Conservation (phyloP, 2,113 vertebrate genomes). For the Gambusia affinis region DNA sequence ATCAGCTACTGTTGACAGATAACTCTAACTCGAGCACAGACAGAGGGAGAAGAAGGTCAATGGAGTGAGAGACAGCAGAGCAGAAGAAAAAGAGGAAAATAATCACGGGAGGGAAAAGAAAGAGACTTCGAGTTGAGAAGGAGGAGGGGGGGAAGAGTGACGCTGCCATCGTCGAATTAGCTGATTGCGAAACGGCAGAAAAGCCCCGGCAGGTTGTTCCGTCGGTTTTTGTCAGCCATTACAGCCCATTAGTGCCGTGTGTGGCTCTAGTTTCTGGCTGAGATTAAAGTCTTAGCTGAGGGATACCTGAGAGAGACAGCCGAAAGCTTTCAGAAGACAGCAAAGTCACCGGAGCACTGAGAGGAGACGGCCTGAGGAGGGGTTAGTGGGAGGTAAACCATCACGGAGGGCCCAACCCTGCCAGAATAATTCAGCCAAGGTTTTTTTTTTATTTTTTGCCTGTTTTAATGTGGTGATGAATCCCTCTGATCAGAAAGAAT, state of each 20-base stretch:
- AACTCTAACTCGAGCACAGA: constrained; percentile 32
- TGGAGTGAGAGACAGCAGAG: constrained; percentile 6
- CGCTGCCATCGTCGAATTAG: constrained; percentile 59
- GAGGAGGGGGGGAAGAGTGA: constrained; percentile 9
- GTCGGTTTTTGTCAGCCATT: constrained; percentile 67
- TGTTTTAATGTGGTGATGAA: neutral
- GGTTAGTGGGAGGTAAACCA: neutral
- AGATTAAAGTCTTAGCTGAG: constrained; percentile 77
- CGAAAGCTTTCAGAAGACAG: constrained; percentile 52
- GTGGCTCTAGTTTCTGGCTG: constrained; percentile 73
- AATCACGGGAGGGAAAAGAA: constrained; percentile 7
- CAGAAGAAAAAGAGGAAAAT: neutral
- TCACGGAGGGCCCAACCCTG: constrained; percentile 1
- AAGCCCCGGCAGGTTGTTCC: constrained; percentile 63
- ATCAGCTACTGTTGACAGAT: constrained; percentile 66
- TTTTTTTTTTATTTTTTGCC: neutral
- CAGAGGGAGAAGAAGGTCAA: constrained; percentile 33
- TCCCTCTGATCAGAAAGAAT: too few relatives aligned
- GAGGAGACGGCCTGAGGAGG: constrained; percentile 31
- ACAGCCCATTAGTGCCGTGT: constrained; percentile 69
- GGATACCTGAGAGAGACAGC: constrained; percentile 72
- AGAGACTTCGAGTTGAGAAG: constrained; percentile 23
- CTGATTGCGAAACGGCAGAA: constrained; percentile 55
- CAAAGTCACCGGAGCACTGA: constrained; percentile 40
- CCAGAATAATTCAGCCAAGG: neutral